These are phyloP conservation scores for Melitaea athalia DNA, from an alignment of 2,888 invertebrate species.

Conservation along the genomic window DNA sequence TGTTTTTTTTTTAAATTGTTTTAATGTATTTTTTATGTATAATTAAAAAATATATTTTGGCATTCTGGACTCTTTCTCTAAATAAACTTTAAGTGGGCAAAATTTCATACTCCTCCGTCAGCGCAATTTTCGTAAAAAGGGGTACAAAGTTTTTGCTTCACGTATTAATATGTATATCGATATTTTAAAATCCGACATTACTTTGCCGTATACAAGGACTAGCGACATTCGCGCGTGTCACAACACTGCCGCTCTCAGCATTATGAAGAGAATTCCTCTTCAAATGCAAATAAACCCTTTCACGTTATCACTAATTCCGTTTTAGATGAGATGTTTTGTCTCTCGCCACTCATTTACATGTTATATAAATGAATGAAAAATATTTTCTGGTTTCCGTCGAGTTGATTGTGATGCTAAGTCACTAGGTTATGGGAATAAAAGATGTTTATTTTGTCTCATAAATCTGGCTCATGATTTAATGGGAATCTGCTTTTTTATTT, in stretches of 20 bases:
- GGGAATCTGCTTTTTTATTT: neutral
- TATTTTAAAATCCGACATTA: neutral
- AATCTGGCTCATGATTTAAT: neutral
- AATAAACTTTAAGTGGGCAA: no score
- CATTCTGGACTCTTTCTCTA: no score
- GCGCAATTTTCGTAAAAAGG: no score
- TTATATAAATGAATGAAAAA: conserved; percentile 13
- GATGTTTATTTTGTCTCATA: conserved; percentile 1
- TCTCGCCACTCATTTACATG: conserved; percentile 28
- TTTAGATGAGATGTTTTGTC: conserved; percentile 25
- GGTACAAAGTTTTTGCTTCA: no score
- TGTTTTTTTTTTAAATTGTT: no score
- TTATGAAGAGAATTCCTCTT: conserved; percentile 37
- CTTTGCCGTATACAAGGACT: neutral
- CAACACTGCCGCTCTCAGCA: conserved; percentile 24
- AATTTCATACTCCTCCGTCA: no score
- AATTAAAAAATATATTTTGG: no score
- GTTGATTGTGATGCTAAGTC: conserved; percentile 7
- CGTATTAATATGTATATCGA: neutral
- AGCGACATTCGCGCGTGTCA: conserved; percentile 5
- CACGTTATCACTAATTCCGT: conserved; percentile 36
- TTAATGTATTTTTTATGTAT: no score
- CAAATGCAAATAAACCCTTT: conserved; percentile 40
- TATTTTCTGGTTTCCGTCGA: neutral
- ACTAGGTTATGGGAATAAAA: conserved; percentile 8